Base-by-base conservation (phyloP, 2,888 invertebrate species). In the Hirtodrosophila cameraria region DNA sequence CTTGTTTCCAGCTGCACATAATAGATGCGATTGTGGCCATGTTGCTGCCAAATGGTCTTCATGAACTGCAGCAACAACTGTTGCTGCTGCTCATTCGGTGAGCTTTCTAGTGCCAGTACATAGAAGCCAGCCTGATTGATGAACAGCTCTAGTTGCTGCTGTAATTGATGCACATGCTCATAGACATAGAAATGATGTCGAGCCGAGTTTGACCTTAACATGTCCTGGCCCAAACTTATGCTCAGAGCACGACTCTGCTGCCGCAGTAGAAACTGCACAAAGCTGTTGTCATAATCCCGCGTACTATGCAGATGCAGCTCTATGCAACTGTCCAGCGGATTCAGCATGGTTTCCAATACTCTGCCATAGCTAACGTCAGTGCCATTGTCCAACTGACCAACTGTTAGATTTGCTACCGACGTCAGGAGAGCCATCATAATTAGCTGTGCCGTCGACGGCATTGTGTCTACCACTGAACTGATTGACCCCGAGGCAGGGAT, bases 11-110 rank as follows among this genome's bases (percentile, higher is more conserved):
- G 50, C 9, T 39, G 60, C 0, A 89, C 53, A 45, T 85, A 90
- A 36, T 87, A 87, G 7, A 89, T 74, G 15, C 82, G 81, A 38
- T 77, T 83, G 18, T 88, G 77, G 2, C 75, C 70, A n/a, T 66
- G 33, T 5, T 48, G 55, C 1, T 39, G 62, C 90, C 90, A 90
- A 6, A 80, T 31, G 0, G 38, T n/a, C 0, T 54, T 53, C 45
- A 86, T 81, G 1, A 79, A 65, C 1, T 65, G 39, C 18, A 55
- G 23, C 8, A 88, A 11, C 4, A 27, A 3, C 0, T 3, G 28
- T 0, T 48, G 18, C 2, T 3, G 28, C 0, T 48, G 18, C 2
- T 64, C 49, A n/a, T 20, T 25, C 0, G 48, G 18, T 1, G 53
- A 23, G 1, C 31, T 9, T 2, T 77, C 57, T 12, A 88, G 0